These are phyloP conservation scores for Hipparchia sbordonii DNA, from an alignment of 2,888 invertebrate genomes.

Conservation along the genomic window DNA sequence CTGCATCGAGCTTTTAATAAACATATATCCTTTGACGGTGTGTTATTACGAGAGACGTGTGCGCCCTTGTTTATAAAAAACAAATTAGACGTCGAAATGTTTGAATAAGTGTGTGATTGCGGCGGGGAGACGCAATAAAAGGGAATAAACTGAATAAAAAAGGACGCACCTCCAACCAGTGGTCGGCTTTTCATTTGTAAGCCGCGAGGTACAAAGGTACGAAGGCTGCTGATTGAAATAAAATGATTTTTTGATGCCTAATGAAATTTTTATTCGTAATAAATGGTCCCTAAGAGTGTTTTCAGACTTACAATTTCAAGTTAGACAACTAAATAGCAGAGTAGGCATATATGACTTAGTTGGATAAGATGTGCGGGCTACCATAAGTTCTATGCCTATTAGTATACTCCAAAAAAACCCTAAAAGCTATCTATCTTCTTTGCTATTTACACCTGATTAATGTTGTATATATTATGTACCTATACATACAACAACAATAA, in stretches of 20 bases:
- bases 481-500: too few species aligned
- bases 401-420: too few species aligned
- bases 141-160: constrained; percentile 45
- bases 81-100: constrained; percentile 64
- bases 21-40: constrained; percentile 49
- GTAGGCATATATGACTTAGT: too few species aligned
- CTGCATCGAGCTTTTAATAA: constrained; percentile 38
- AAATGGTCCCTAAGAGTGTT: neutral
- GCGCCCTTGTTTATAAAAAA: constrained; percentile 68
- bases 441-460: too few species aligned
- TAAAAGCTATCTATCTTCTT: too few species aligned
- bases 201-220: constrained; percentile 31
- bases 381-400: too few species aligned
- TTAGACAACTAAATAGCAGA: too few species aligned
- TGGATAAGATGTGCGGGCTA: too few species aligned
- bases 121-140: constrained; percentile 44
- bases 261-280: constrained; percentile 12
- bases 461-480: too few species aligned
- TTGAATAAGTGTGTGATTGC: constrained; percentile 82
- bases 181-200: constrained; percentile 41
- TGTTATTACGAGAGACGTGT: constrained; percentile 59
- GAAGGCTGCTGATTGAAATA: constrained; percentile 38
- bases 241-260: constrained; percentile 28
- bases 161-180: constrained; percentile 21
- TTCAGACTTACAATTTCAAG: too few species aligned